Base-by-base conservation (phyloP, 1,140 invertebrate genomes). In the Cotesia typhae region DNA sequence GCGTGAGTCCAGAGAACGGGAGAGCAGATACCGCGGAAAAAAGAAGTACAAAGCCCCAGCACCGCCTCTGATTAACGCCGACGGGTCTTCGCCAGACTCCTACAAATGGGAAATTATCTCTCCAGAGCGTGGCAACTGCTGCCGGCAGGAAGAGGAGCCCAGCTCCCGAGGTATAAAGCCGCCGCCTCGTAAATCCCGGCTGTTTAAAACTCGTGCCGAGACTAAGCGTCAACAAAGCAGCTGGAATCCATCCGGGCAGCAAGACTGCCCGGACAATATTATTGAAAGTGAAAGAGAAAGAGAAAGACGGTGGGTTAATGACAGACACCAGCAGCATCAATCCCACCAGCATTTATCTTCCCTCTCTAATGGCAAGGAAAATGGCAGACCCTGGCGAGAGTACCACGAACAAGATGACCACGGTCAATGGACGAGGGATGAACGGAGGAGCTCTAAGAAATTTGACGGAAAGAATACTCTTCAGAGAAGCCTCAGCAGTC, bases 191-290 rank as follows among this genome's bases (percentile, higher is more conserved):
- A 89, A 89, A 79, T 87, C 90, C 12, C 87, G 92, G 12, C 84
- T 93, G 37, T 93, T 93, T 81, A 92, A 92, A 84, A 93, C 92
- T n/a, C 89, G 91, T 81, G 91, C 90, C 12, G 91, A 92, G 84
- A 90, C 90, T 14, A 91, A 90, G 82, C 90, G 89, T 77, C 82
- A 81, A 4, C 79, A 76, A 64, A 76, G 69, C 74, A 78, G 77
- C 51, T 82, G 82, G 80, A 75, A 65, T 17, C 68, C 37, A 65
- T 72, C 65, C 20, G 53, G 12, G 2, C 68, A 71, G 67, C 70
- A 67, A 10, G 74, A 76, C 41, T 57, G 20, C 17, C 67, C 47
- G 28, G 65, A 64, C 6, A 73, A 47, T 52, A 9, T 61, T 20
- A 7, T 74, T 37, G 75, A 74, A 9, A 73, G 67, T 52, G 77